These are phyloP conservation scores for Pseudopipra pipra DNA, from an alignment of 2,113 vertebrate genomes.

Conservation along the genomic window DNA sequence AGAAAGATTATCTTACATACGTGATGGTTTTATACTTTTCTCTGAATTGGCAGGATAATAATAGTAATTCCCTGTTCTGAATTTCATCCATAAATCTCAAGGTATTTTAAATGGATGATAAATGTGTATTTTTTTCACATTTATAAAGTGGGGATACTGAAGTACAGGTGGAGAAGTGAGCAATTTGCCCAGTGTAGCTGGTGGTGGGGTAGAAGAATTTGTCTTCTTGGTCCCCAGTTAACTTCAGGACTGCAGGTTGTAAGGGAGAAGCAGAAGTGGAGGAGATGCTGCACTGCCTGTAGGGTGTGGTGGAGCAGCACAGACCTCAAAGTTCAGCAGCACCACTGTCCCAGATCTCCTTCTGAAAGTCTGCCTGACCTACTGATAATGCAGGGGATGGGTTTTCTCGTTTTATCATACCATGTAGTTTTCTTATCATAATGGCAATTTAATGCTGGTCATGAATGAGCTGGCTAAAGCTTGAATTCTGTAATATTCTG, in stretches of 20 bases:
- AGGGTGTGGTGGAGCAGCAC: not conserved
- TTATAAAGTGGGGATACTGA: not conserved
- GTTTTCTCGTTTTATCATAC: not conserved
- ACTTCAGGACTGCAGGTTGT: not conserved
- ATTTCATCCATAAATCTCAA: constrained; percentile 14
- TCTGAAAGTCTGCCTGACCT: not conserved
- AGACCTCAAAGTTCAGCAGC: not conserved
- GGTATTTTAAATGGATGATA: not conserved
- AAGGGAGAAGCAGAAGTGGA: not conserved
- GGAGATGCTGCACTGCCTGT: not conserved
- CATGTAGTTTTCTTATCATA: not conserved
- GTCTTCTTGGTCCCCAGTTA: not conserved
- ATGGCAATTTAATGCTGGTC: not conserved
- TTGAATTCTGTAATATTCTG: not conserved
- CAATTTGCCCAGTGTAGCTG: not conserved
- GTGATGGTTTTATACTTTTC: not conserved
- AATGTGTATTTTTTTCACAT: not conserved
- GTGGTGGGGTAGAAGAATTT: not conserved
- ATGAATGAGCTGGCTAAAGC: not conserved
- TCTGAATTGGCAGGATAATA: not conserved
- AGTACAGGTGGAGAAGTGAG: not conserved
- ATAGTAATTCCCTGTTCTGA: not conserved
- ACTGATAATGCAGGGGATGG: not conserved
- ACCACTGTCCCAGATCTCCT: not conserved
- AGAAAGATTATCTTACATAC: not conserved